Evolutionary conservation across 2,888 invertebrate genomes (phyloP).

Genomic region (Lingula anatina): DNA sequence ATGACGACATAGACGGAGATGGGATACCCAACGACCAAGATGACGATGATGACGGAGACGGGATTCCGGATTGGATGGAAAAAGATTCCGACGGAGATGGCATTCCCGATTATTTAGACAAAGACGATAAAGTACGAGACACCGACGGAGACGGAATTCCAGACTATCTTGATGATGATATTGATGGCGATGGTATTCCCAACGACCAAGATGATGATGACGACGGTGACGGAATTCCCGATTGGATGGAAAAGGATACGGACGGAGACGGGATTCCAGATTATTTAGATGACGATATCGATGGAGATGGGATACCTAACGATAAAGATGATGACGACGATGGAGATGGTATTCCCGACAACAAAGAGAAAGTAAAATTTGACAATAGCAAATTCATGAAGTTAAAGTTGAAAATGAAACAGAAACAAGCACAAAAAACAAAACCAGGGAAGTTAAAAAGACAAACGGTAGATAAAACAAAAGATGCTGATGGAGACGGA

Average conservation of each 20-base stretch:
- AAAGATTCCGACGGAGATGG: conserved; percentile 14
- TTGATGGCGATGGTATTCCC: conserved; percentile 26
- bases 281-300: conserved; percentile 19
- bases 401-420: conserved; percentile 10
- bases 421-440: no score
- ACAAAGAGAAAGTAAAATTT: conserved; percentile 21
- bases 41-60: conserved; percentile 30
- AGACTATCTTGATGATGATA: conserved; percentile 28
- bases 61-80: conserved; percentile 20
- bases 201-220: conserved; percentile 22
- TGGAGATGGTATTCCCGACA: conserved; percentile 33
- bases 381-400: no score
- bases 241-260: conserved; percentile 26
- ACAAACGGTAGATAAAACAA: no score
- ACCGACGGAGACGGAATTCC: conserved; percentile 29
- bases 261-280: conserved; percentile 37
- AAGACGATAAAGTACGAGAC: conserved; percentile 6
- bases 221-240: conserved; percentile 38
- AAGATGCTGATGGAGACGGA: conserved; percentile 21
- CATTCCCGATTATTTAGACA: no score
- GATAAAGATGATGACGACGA: conserved; percentile 27
- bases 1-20: conserved; percentile 20
- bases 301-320: conserved; percentile 32
- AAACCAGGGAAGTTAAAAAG: no score
- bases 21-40: conserved; percentile 26